Percentiles rank a stretch among this genome's conserved stretches.
Evolutionary conservation across 2,888 invertebrate species (phyloP).

Genomic region (Stictocephala bisonia): DNA sequence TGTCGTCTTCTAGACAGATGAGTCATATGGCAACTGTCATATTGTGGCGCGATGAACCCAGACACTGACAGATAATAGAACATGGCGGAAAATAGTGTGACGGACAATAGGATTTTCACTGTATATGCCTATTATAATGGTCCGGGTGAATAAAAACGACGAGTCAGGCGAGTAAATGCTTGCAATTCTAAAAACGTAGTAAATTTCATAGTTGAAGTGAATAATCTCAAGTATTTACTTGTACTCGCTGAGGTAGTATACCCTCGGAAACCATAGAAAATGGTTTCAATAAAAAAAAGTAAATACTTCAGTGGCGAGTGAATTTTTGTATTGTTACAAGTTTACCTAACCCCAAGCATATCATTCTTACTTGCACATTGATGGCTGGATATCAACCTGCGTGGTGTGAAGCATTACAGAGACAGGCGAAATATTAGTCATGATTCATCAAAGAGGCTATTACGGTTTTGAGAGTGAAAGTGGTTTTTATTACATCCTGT

Average conservation of each 20-base stretch:
- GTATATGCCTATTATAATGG: no score
- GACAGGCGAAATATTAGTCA: constrained; percentile 23
- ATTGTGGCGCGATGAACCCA: no score
- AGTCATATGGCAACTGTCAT: no score
- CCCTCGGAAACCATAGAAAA: no score
- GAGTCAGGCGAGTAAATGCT: constrained; percentile 25
- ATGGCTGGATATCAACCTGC: constrained; percentile 22
- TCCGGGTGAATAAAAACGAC: no score
- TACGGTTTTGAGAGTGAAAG: constrained; percentile 12
- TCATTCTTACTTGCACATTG: background rate
- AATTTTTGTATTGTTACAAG: constrained; percentile 12
- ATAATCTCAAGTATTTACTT: constrained; percentile 30
- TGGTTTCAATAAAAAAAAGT: no score
- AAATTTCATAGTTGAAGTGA: constrained; percentile 18
- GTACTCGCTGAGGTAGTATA: constrained; percentile 4
- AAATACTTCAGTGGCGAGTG: background rate
- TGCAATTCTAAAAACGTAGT: background rate
- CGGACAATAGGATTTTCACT: no score
- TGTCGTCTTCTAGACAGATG: no score
- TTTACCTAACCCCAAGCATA: constrained; percentile 5
- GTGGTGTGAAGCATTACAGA: constrained; percentile 27
- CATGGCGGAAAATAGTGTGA: no score
- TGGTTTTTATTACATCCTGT: constrained; percentile 18
- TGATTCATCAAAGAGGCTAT: constrained; percentile 18
- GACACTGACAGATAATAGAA: no score